These are phyloP conservation scores for Molossus alvarezi DNA, from an alignment of 2,797 vertebrate genomes.

Conservation along the genomic window DNA sequence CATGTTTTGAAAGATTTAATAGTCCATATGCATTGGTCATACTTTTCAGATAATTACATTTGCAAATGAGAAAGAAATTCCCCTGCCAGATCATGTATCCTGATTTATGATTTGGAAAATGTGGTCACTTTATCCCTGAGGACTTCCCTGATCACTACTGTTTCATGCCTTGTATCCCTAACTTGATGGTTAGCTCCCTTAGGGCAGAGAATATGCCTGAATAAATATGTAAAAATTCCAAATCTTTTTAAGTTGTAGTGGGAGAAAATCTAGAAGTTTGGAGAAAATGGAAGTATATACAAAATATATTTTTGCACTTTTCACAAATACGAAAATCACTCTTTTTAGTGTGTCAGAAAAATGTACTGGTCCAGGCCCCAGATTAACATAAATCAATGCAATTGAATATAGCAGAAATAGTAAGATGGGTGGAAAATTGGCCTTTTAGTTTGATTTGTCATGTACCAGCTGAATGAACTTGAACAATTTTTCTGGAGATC, in stretches of 20 bases:
- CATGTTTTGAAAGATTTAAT: conserved; percentile 10
- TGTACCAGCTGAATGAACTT: not conserved
- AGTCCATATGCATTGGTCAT: not conserved
- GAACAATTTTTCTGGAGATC: not conserved
- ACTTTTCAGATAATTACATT: conserved; percentile 49
- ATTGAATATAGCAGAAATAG: conserved; percentile 8
- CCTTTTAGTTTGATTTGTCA: conserved; percentile 38
- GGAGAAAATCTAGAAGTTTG: not conserved
- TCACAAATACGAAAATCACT: conserved; percentile 54
- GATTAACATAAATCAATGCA: not conserved
- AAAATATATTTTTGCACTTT: not conserved
- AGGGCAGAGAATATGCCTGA: conserved; percentile 1
- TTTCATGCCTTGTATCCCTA: not conserved
- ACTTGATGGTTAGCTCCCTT: not conserved
- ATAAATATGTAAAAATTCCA: conserved; percentile 19
- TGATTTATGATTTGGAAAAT: not conserved
- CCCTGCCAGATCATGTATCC: not conserved
- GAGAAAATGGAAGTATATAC: conserved; percentile 34
- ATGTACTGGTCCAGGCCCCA: not conserved
- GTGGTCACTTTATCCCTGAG: not conserved
- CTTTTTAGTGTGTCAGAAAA: conserved; percentile 22
- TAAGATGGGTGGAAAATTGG: not conserved
- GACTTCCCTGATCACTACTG: not conserved
- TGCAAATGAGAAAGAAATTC: conserved; percentile 54
- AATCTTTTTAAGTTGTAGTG: conserved; percentile 1